These are phyloP conservation scores for Agrilus planipennis DNA, from an alignment of 1,140 invertebrate species.

Conservation along the genomic window DNA sequence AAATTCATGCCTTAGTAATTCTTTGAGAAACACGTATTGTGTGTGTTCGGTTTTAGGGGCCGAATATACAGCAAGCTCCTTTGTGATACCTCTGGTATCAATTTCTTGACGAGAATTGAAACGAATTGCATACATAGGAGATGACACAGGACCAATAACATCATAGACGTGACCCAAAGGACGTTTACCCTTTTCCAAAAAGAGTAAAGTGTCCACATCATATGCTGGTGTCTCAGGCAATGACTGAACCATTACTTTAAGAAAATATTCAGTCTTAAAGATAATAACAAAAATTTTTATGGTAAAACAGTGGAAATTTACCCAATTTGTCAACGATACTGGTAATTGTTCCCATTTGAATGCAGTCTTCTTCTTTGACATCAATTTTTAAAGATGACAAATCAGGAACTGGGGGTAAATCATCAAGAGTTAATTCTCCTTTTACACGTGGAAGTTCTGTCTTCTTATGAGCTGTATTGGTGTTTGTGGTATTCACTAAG, in stretches of 20 bases:
- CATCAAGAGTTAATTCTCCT: conserved; percentile 37
- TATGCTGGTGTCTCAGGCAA: conserved; percentile 57
- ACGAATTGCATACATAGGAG: conserved; percentile 27
- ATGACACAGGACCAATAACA: conserved; percentile 63
- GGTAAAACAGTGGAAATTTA: conserved; percentile 2
- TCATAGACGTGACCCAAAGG: conserved; percentile 76
- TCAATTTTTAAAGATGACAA: conserved; percentile 51
- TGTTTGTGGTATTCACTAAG: no score
- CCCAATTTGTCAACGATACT: conserved; percentile 56
- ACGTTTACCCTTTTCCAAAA: conserved; percentile 50
- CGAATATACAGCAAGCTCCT: conserved; percentile 25
- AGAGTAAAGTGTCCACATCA: conserved; percentile 75
- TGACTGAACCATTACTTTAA: conserved; percentile 60
- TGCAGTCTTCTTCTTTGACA: conserved; percentile 60
- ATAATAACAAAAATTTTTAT: conserved; percentile 24
- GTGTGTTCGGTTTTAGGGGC: conserved; percentile 27
- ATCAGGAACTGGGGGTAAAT: conserved; percentile 74
- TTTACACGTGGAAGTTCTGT: neutral
- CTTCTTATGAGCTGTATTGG: no score
- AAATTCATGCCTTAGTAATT: conserved; percentile 28
- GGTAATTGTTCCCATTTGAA: conserved; percentile 56
- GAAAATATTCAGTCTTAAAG: no score
- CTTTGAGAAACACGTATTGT: conserved; percentile 28
- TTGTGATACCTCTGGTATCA: conserved; percentile 14
- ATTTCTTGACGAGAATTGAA: conserved; percentile 25